Evolutionary conservation across 2,797 vertebrate species (phyloP).

Genomic region (Neopelma chrysocephalum): DNA sequence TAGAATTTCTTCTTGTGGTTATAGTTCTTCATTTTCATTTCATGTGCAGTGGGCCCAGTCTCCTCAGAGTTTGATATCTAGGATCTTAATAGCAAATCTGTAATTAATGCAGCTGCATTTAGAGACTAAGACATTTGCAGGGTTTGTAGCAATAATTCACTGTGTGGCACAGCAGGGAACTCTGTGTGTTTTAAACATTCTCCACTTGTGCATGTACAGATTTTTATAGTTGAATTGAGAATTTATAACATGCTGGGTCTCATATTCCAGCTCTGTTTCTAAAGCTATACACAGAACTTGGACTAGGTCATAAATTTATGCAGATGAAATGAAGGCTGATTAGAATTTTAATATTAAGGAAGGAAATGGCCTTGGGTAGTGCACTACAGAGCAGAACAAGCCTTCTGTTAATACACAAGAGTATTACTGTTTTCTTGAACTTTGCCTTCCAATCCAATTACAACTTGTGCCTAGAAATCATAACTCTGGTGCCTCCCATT

Average conservation of each 20-base stretch:
- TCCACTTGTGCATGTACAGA: background rate
- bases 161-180: background rate
- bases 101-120: background rate
- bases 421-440: constrained; percentile 53
- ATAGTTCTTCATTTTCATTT: background rate
- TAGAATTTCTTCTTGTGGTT: background rate
- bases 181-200: background rate
- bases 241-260: background rate
- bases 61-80: background rate
- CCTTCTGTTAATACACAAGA: constrained; percentile 58
- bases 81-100: background rate
- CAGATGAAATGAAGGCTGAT: constrained; percentile 45
- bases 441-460: constrained; percentile 58
- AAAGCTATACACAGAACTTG: background rate
- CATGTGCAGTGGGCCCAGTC: background rate
- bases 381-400: constrained; percentile 22
- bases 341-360: constrained; percentile 59
- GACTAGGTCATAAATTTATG: background rate
- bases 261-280: background rate
- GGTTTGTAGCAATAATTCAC: background rate
- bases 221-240: constrained; percentile 14
- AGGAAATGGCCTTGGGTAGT: constrained; percentile 61
- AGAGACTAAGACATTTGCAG: background rate
- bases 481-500: constrained; percentile 21
- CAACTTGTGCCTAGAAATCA: constrained; percentile 48